Evolutionary conservation across 2,797 vertebrate species (phyloP).

Genomic region (Muscicapa comitata): DNA sequence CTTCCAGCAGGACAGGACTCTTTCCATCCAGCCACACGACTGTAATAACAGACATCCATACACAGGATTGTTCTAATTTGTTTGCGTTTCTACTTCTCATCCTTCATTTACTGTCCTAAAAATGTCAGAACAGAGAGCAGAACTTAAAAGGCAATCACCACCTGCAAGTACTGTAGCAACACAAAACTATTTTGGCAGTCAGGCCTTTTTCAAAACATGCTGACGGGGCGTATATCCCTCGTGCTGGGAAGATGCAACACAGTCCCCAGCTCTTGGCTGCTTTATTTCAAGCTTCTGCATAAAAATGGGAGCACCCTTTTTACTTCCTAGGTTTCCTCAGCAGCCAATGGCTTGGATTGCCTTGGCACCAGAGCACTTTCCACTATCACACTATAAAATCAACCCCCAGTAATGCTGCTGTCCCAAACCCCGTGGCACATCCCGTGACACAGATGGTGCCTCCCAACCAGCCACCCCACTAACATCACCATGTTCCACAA

Average conservation of each 20-base stretch:
- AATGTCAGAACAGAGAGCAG: conserved; percentile 15
- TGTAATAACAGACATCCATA: not conserved
- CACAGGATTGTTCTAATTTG: not conserved
- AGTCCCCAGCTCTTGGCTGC: not conserved
- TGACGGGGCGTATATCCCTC: rapidly evolving
- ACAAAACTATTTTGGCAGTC: not conserved
- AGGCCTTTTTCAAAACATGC: not conserved
- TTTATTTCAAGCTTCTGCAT: not conserved
- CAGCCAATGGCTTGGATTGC: not conserved
- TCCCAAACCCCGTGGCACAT: not conserved
- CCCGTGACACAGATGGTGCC: rapidly evolving
- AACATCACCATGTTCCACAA: not conserved
- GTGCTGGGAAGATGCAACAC: not conserved
- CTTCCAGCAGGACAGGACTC: not conserved
- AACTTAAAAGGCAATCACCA: conserved; percentile 44
- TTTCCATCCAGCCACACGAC: not conserved
- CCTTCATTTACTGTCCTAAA: conserved; percentile 27
- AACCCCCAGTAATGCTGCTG: rapidly evolving
- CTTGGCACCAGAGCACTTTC: not conserved
- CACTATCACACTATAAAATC: not conserved
- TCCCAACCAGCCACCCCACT: not conserved
- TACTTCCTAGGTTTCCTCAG: not conserved
- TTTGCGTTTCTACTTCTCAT: not conserved
- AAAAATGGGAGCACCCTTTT: not conserved
- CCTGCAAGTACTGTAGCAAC: not conserved